These are phyloP conservation scores for Pocillopora damicornis DNA, from an alignment of 64 coral and sea anemone species.

Conservation along the genomic window DNA sequence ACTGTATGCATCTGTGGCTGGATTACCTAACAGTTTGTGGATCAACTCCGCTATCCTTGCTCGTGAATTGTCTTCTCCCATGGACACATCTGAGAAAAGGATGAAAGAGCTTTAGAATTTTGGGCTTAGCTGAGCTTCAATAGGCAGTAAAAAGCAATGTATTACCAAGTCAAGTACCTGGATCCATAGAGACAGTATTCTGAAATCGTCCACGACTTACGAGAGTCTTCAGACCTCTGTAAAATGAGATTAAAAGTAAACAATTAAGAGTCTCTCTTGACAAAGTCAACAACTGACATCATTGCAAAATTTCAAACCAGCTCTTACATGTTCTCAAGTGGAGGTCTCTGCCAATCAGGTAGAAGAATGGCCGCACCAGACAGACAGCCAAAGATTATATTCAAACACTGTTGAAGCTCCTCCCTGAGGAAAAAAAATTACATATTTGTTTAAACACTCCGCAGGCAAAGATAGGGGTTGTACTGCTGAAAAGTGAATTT, in stretches of 20 bases:
- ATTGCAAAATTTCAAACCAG: neutral
- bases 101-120: neutral
- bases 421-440: slow-evolving; percentile 43
- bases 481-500: too few species aligned
- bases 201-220: slow-evolving; percentile 68
- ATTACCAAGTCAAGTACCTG: slow-evolving; percentile 6
- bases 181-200: slow-evolving; percentile 54
- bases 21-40: slow-evolving; percentile 60
- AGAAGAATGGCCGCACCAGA: slow-evolving; percentile 71
- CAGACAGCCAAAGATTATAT: slow-evolving; percentile 68
- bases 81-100: slow-evolving; percentile 41
- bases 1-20: too few species aligned
- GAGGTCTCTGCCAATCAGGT: slow-evolving; percentile 73
- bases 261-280: too few species aligned
- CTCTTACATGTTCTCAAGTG: slow-evolving; percentile 83
- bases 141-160: neutral
- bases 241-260: slow-evolving; percentile 1
- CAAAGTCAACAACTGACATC: neutral
- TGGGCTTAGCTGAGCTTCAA: neutral
- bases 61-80: slow-evolving; percentile 57
- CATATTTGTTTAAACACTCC: slow-evolving; percentile 1
- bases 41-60: slow-evolving; percentile 58
- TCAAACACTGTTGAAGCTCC: slow-evolving; percentile 84
- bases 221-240: slow-evolving; percentile 83
- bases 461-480: too few species aligned